A percentile compares a stretch with the other conserved stretches of the same genome.
These are phyloP conservation scores for Cantharis rustica DNA, from an alignment of 2,888 invertebrate genomes.

Conservation along the genomic window DNA sequence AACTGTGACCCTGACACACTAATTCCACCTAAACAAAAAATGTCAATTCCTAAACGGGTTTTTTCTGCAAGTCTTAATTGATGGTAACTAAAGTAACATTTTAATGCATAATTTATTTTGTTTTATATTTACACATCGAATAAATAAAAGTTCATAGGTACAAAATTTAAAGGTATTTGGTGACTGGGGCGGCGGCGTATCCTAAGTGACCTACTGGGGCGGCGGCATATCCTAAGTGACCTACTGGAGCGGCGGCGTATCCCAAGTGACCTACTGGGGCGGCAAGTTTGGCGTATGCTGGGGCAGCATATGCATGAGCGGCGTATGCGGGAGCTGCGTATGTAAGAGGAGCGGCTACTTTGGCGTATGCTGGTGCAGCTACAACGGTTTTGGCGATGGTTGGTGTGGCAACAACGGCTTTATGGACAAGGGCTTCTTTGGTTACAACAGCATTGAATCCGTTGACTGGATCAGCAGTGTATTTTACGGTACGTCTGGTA, in stretches of 20 bases:
- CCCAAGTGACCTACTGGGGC: slow-evolving; percentile 15
- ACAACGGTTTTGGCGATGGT: too few species aligned
- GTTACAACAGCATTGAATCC: slow-evolving; percentile 65
- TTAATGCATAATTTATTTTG: slow-evolving; percentile 2
- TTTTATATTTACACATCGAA: slow-evolving; percentile 25
- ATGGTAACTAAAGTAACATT: neutral
- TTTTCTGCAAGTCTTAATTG: neutral
- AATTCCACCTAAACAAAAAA: slow-evolving; percentile 6
- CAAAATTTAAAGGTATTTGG: slow-evolving; percentile 49
- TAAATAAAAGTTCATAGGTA: slow-evolving; percentile 17
- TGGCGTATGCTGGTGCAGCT: too few species aligned
- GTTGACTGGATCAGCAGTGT: slow-evolving; percentile 63
- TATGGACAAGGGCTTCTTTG: slow-evolving; percentile 56
- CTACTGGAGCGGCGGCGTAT: neutral
- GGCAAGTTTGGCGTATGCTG: slow-evolving; percentile 31
- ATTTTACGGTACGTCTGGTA: slow-evolving; percentile 61
- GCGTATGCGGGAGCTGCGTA: slow-evolving; percentile 20
- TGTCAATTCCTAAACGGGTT: neutral
- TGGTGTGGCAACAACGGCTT: slow-evolving; percentile 49
- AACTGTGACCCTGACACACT: slow-evolving; percentile 24
- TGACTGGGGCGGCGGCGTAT: slow-evolving; percentile 13
- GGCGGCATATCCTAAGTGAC: too few species aligned
- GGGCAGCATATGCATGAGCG: slow-evolving; percentile 1
- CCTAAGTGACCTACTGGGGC: too few species aligned
- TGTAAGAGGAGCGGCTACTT: too few species aligned